Base-by-base conservation (phyloP, 1,140 invertebrate genomes). In the Anoplolepis gracilipes region DNA sequence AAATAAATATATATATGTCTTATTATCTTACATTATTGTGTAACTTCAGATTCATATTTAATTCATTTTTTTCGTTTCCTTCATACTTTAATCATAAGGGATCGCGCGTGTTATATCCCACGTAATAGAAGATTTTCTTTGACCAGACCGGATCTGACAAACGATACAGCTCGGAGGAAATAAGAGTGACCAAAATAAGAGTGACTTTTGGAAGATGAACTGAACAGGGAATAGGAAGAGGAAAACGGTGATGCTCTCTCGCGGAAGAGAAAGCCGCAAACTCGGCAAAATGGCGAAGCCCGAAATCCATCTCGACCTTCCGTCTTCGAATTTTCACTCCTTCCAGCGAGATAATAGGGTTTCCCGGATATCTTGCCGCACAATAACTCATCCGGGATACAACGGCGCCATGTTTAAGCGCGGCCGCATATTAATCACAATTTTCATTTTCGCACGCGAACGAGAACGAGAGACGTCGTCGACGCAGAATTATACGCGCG, bases 41-140 rank as follows among this genome's bases (percentile, higher is more conserved):
- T 49, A 64, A 64, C 13, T 62, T 6, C 6, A 13, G 22, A 62
- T 8, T 79, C 75, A n/a, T n/a, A n/a, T n/a, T 5, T 25, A 55
- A 28, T n/a, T 77, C 22, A 39, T 57, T 85, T 87, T 86, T 87
- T 78, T 79, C 84, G 72, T 46, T 69, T 36, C 72, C 59, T 22
- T 49, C 25, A n/a, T n/a, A n/a, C 42, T 64, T 61, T 33, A 33
- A 49, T 82, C 42, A 25, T 19, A n/a, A 64, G 16, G n/a, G 46
- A 49, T 25, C n/a, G 42, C 36, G 13, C 19, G 42, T n/a, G n/a
- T 62, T 46, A n/a, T n/a, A 69, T 69, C 28, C n/a, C 61, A 7
- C 25, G 22, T 72, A 72, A 81, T 46, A 81, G 25, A n/a, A 81
- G 36, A 25, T 81, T 42, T 22, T 30, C 65, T 81, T n/a, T 39